Evolutionary conservation across 2,797 vertebrate genomes (phyloP).

Genomic region (Sorex maritimensis): DNA sequence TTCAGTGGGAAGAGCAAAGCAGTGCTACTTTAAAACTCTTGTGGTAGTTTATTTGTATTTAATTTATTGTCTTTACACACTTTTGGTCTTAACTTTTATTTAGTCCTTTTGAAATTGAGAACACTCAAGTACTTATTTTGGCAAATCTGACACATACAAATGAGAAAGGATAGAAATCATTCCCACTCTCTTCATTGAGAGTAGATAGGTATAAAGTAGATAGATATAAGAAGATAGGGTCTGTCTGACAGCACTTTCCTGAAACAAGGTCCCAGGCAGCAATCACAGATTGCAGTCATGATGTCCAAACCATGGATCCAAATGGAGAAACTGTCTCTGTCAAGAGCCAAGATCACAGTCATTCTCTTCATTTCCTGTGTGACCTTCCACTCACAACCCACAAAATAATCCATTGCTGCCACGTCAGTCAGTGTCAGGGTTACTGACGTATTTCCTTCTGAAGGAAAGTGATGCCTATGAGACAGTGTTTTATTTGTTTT

Average conservation of each 20-base stretch:
- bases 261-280: neutral
- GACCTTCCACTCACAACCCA: fast-evolving
- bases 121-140: conserved; percentile 30
- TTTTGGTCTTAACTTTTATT: neutral
- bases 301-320: neutral
- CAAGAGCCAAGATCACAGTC: neutral
- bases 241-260: neutral
- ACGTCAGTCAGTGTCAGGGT: neutral
- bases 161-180: conserved; percentile 9
- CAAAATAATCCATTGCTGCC: neutral
- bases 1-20: neutral
- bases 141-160: conserved; percentile 24
- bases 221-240: neutral
- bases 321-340: conserved; percentile 9
- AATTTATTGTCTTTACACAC: neutral
- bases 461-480: neutral
- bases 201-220: neutral
- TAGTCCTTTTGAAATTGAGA: conserved; percentile 39
- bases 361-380: conserved; percentile 34
- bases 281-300: neutral
- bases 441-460: neutral
- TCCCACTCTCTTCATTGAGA: conserved; percentile 7
- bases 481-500: neutral
- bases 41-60: neutral
- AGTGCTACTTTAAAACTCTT: neutral